Conservation (phyloP, 2,888 invertebrate species). For the Cephus rjabovi region DNA sequence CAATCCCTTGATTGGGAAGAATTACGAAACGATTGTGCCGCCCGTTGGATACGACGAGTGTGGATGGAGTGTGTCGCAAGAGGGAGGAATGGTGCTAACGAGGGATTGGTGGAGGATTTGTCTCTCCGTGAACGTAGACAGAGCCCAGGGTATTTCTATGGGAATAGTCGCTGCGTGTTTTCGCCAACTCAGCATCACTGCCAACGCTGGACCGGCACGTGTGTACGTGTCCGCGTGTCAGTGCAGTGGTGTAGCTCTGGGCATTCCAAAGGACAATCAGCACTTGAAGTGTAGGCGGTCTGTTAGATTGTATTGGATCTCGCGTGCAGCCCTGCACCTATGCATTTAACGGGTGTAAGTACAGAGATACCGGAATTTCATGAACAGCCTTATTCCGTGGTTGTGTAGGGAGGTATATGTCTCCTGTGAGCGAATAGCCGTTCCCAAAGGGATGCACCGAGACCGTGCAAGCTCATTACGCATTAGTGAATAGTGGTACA, state of each 20-base stretch:
- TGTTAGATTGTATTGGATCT: no score
- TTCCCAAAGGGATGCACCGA: slow-evolving; percentile 7
- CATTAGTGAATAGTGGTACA: slow-evolving; percentile 4
- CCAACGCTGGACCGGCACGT: slow-evolving; percentile 19
- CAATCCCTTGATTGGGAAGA: slow-evolving; percentile 63
- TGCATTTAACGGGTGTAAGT: no score
- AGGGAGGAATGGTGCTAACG: slow-evolving; percentile 48
- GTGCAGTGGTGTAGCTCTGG: no score
- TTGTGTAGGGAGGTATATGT: no score
- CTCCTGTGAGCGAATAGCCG: neutral
- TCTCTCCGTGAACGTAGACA: no score
- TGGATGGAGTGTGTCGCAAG: slow-evolving; percentile 20
- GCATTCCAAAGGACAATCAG: no score
- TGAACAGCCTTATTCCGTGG: no score
- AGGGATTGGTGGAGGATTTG: slow-evolving; percentile 28
- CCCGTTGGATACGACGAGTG: slow-evolving; percentile 24
- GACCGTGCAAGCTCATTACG: slow-evolving; percentile 15
- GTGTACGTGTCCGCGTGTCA: no score
- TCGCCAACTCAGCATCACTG: slow-evolving; percentile 56
- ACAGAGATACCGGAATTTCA: no score
- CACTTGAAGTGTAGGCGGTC: no score
- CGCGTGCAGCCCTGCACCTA: no score
- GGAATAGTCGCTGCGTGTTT: slow-evolving; percentile 34
- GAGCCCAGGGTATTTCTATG: slow-evolving; percentile 7
- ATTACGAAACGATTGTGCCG: slow-evolving; percentile 58